Percentiles rank a stretch among this genome's conserved stretches.
phyloP scores from a whole-genome alignment of 2,113 vertebrate genomes.

The human (Homo sapiens) region DNA sequence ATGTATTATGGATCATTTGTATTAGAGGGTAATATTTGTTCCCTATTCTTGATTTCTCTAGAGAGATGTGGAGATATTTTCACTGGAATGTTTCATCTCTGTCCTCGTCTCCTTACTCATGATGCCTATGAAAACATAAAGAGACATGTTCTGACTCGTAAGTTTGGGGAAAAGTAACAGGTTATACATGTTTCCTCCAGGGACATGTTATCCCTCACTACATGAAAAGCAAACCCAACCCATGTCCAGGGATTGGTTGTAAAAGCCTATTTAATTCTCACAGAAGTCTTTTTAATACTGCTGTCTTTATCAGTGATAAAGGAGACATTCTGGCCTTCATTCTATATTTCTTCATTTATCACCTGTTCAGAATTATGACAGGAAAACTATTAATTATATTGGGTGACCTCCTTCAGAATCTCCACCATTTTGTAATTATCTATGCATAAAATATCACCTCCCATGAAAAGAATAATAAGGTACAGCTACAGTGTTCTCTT shows the following conservation, averaged over 20 bases:
- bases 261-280: not conserved
- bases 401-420: not conserved
- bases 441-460: not conserved
- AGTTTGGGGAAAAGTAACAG: not conserved
- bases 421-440: not conserved
- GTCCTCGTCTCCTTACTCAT: not conserved
- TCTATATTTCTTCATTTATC: not conserved
- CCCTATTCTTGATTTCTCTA: not conserved
- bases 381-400: not conserved
- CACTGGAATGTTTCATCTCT: not conserved
- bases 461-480: not conserved
- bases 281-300: not conserved
- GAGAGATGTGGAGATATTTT: not conserved
- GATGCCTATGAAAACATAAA: not conserved
- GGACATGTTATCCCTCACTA: accelerated
- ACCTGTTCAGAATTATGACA: not conserved
- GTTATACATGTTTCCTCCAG: not conserved
- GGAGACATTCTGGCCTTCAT: not conserved
- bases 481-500: not conserved
- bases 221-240: not conserved
- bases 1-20: not conserved
- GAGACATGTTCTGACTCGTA: not conserved
- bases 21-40: not conserved
- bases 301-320: not conserved
- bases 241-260: too few relatives aligned